phyloP scores from a whole-genome alignment of 2,113 vertebrate species.

The Noctilio leporinus region DNA sequence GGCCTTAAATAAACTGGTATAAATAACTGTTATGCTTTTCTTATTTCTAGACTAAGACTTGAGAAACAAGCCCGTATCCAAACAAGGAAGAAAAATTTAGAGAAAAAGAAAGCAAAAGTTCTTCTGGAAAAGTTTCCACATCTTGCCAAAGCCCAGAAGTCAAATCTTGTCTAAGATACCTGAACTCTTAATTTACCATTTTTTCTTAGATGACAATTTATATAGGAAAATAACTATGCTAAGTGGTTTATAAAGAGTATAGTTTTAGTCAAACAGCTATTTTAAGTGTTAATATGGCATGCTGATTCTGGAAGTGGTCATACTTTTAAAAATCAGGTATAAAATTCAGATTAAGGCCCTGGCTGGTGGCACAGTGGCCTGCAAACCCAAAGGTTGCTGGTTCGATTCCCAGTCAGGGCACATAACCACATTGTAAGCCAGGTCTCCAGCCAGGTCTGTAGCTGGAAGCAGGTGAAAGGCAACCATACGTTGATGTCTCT shows the following conservation, averaged over 20 bases:
- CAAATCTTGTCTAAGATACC: background rate
- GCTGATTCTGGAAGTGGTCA: background rate
- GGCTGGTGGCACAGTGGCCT: no score
- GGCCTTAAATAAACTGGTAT: background rate
- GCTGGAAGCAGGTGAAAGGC: no score
- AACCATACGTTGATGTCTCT: no score
- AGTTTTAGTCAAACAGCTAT: background rate
- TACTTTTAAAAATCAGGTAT: background rate
- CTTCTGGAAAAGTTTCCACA: constrained; percentile 82
- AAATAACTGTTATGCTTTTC: constrained; percentile 37
- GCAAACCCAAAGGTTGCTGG: no score
- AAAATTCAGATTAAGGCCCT: constrained; percentile 15
- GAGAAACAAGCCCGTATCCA: constrained; percentile 81
- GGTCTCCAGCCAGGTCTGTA: no score
- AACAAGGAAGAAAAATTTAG: constrained; percentile 64
- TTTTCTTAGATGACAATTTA: background rate
- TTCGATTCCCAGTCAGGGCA: no score
- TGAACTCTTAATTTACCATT: background rate
- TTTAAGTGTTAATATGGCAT: background rate
- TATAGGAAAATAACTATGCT: background rate
- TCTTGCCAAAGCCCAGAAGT: constrained; percentile 70
- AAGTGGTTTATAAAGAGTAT: constrained; percentile 44
- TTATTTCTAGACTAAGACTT: constrained; percentile 82
- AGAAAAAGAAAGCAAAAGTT: constrained; percentile 69
- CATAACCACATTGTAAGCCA: no score